Percentiles rank a stretch among this genome's conserved stretches.
Evolutionary conservation across 2,113 vertebrate genomes (phyloP).

Genomic region (Pomatorhinus ruficollis): DNA sequence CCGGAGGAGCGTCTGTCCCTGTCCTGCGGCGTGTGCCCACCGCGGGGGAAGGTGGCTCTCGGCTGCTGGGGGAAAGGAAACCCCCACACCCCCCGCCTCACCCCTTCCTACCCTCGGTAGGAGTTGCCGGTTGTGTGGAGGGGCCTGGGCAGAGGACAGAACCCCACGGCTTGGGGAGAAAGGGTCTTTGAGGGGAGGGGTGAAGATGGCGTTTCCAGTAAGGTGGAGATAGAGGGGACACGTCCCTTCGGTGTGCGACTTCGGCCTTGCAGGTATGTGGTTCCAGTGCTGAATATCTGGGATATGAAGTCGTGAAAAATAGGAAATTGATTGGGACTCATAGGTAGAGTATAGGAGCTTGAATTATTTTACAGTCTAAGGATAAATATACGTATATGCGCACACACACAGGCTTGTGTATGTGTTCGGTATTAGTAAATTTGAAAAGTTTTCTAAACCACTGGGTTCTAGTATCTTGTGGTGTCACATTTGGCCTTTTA

Average conservation of each 20-base stretch:
- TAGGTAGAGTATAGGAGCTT: background rate
- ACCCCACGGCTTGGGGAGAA: background rate
- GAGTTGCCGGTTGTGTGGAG: background rate
- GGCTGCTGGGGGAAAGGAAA: background rate
- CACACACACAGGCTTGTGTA: fast-evolving
- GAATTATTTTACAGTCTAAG: background rate
- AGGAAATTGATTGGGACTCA: background rate
- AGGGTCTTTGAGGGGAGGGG: background rate
- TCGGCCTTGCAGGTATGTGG: background rate
- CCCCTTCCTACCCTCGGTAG: no score
- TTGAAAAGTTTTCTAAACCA: background rate
- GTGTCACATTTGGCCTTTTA: background rate
- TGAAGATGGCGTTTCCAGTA: background rate
- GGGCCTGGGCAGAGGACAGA: background rate
- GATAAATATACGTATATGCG: fast-evolving
- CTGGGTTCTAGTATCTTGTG: background rate
- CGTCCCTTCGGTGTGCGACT: background rate
- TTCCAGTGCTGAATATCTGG: background rate
- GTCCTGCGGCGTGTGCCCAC: no score
- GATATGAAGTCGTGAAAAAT: background rate
- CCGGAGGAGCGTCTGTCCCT: no score
- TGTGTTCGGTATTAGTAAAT: background rate
- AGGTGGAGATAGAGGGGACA: background rate
- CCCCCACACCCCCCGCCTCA: fast-evolving
- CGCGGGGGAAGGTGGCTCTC: background rate